phyloP scores from a whole-genome alignment of 2,888 invertebrate species.

The Epinotia ramella region DNA sequence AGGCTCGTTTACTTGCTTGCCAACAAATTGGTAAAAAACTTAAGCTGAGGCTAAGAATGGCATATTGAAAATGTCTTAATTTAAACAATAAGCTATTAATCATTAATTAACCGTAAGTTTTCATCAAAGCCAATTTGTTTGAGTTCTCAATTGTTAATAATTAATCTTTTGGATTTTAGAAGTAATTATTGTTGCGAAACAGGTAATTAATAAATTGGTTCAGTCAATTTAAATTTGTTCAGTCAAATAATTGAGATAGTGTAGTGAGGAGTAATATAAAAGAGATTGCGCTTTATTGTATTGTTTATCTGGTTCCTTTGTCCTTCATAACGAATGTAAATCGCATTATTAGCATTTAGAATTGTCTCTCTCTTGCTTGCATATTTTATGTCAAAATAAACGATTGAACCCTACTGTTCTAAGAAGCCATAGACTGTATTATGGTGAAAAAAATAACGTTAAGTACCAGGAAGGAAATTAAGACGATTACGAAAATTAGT shows the following conservation, averaged over 20 bases:
- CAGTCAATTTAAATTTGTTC: slow-evolving; percentile 15
- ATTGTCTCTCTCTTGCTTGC: too few species aligned
- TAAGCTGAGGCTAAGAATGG: too few species aligned
- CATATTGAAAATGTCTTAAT: background rate
- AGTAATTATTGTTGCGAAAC: slow-evolving; percentile 23
- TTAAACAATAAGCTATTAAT: background rate
- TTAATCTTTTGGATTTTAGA: slow-evolving; percentile 18
- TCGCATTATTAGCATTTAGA: too few species aligned
- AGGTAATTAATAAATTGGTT: slow-evolving; percentile 30
- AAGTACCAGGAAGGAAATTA: too few species aligned
- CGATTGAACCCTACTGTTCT: too few species aligned
- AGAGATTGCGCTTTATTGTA: background rate
- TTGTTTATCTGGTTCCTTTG: background rate
- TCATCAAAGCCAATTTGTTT: background rate
- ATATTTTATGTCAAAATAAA: too few species aligned
- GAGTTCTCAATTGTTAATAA: slow-evolving; percentile 21
- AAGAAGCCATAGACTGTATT: too few species aligned
- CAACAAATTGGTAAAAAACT: too few species aligned
- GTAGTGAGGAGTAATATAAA: background rate
- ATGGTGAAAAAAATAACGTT: too few species aligned
- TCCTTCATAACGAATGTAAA: too few species aligned
- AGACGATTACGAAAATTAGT: too few species aligned
- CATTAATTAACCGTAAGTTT: background rate
- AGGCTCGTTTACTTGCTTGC: too few species aligned
- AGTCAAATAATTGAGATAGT: background rate